Base-by-base conservation (phyloP, 2,888 invertebrate genomes). In the Lissocephala sabroskyi region DNA sequence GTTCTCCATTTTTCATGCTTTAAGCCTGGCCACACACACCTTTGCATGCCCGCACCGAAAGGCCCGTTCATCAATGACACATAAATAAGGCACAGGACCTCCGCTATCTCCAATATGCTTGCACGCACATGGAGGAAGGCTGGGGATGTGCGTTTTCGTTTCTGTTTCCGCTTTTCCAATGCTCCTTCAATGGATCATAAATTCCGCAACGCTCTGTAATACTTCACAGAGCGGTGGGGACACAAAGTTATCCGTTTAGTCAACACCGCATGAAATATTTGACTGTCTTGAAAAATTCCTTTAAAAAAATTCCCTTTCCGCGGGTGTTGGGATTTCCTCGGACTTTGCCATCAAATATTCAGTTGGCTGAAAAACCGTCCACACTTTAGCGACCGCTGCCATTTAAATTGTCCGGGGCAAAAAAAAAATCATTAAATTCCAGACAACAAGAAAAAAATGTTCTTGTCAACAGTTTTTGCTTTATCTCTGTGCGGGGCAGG, bases 121-220 rank as follows among this genome's bases (percentile, higher is more conserved):
- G 59, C 75, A 68, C 68, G 68, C 75, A 75, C 71, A 74, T 68
- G n/a, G n/a, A n/a, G n/a, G n/a, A n/a, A n/a, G n/a, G n/a, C n/a
- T n/a, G n/a, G n/a, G n/a, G n/a, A n/a, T n/a, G n/a, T 58, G 65
- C 54, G 47, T 56, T 52, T 52, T 40, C 49, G 45, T 37, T 43
- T 55, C 48, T 52, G 36, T 16, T 28, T 18, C 42, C 41, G 30
- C 23, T 39, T 37, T 23, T 3, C 23, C 23, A 23, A 23, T 45
- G 50, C n/a, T n/a, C n/a, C n/a, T 52, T 65, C 68, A 59, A 75
- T 70, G 70, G 62, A 76, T 70, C 76, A 70, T 76, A 70, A 70
- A 70, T 70, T 75, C 59, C 52, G 52, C 56, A 41, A 54, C 51
- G 58, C 42, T 56, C 52, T 59, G 62, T 70, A 68, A 73, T 67